Conservation (phyloP, 2,888 invertebrate species). For the Agonopterix alstromeriana region DNA sequence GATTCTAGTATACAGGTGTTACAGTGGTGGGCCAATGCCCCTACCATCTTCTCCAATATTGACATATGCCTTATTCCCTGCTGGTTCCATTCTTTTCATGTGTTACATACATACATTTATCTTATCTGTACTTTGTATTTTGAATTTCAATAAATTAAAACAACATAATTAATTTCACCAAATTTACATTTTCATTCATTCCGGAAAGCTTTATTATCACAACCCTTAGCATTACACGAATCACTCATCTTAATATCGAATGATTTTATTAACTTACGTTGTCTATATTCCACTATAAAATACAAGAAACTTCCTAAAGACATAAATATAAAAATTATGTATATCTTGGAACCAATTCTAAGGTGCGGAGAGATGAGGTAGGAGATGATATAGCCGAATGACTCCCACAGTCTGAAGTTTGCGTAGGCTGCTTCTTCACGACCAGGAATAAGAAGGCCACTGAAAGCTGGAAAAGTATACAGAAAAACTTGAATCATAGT, state of each 20-base stretch:
- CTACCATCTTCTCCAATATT: neutral
- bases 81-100: neutral
- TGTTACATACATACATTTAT: no score
- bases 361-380: slow-evolving; percentile 75
- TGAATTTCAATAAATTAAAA: no score
- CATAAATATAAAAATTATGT: slow-evolving; percentile 64
- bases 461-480: slow-evolving; percentile 59
- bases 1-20: no score
- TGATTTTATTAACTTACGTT: slow-evolving; percentile 12
- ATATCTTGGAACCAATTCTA: slow-evolving; percentile 72
- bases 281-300: slow-evolving; percentile 51
- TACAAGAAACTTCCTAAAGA: slow-evolving; percentile 74
- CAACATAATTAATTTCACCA: no score
- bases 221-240: neutral
- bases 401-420: slow-evolving; percentile 83
- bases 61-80: neutral
- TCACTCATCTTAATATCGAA: neutral
- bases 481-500: no score
- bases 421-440: slow-evolving; percentile 82
- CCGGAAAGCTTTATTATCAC: neutral
- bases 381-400: slow-evolving; percentile 79
- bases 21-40: no score
- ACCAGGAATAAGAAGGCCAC: slow-evolving; percentile 78
- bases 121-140: no score
- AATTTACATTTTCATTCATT: no score